phyloP scores from a whole-genome alignment of 1,140 invertebrate species.

The Drosophila bifasciata region DNA sequence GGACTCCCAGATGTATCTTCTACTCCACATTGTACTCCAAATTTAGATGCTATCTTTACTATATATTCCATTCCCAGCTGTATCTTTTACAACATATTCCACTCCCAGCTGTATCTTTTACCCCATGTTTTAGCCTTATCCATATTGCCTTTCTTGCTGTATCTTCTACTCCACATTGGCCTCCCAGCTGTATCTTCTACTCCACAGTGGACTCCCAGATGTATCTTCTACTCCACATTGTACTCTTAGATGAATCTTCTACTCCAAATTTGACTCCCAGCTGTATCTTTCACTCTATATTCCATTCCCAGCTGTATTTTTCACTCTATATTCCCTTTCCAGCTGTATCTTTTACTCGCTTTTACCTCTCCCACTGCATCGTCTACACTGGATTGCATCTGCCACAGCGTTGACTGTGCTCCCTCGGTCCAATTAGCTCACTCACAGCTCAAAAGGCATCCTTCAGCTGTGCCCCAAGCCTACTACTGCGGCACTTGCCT shows the following conservation, averaged over 20 bases:
- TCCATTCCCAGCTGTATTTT: neutral
- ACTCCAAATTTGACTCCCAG: neutral
- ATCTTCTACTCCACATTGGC: neutral
- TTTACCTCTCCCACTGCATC: neutral
- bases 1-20: neutral
- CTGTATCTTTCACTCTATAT: neutral
- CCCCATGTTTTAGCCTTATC: too few species aligned
- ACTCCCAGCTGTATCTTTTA: neutral
- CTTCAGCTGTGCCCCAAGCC: conserved; percentile 21
- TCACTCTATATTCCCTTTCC: neutral
- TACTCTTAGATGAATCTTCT: neutral
- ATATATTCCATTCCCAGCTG: too few species aligned
- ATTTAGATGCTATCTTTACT: too few species aligned
- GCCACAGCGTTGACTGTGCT: conserved; percentile 13
- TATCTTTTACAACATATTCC: neutral
- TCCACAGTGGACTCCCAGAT: neutral
- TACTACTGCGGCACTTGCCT: conserved; percentile 24
- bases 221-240: neutral
- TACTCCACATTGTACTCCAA: neutral
- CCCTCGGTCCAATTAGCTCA: conserved; percentile 30
- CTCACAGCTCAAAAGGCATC: conserved; percentile 24
- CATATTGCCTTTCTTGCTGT: too few species aligned
- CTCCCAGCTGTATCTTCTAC: neutral
- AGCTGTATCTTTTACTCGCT: neutral
- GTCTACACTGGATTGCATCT: conserved; percentile 5